Percentiles rank a stretch among this genome's conserved stretches.
These are phyloP conservation scores for Mormyrops attenuatus DNA, from an alignment of 2,797 vertebrate genomes.

Conservation along the genomic window DNA sequence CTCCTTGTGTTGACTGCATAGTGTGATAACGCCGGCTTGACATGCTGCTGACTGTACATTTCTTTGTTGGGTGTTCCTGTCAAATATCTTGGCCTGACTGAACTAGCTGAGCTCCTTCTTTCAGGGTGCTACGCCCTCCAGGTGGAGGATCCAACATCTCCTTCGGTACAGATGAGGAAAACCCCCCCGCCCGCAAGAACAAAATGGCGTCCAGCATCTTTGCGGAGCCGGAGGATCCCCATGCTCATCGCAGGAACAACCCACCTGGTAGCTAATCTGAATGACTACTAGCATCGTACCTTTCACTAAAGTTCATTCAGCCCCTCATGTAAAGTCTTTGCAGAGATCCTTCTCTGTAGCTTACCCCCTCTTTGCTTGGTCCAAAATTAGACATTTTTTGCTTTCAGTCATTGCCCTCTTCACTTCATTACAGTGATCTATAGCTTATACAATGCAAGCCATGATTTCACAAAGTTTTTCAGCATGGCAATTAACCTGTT, in stretches of 20 bases:
- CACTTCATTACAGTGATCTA: not conserved
- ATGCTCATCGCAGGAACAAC: conserved; percentile 71
- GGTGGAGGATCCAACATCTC: conserved; percentile 90
- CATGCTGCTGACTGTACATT: not conserved
- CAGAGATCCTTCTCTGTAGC: not conserved
- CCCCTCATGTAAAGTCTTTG: not conserved
- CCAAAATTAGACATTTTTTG: not conserved
- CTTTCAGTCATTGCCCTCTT: not conserved
- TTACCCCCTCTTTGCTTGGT: not conserved
- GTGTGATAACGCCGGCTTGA: not conserved
- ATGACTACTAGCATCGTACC: not conserved
- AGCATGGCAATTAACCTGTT: not conserved
- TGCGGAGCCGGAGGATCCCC: conserved; percentile 82
- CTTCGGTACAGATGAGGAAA: conserved; percentile 77
- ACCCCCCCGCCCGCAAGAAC: conserved; percentile 71
- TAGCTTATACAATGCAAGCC: not conserved
- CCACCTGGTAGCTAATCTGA: conserved; percentile 58
- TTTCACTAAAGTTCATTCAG: not conserved
- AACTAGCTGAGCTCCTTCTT: not conserved
- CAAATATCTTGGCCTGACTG: conserved; percentile 1
- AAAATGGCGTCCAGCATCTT: conserved; percentile 96
- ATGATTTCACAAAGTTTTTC: not conserved
- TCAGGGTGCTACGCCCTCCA: conserved; percentile 85
- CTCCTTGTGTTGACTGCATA: not conserved
- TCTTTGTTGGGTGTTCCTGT: not conserved